Base-by-base conservation (phyloP, 2,113 vertebrate species). In the Corythaixoides concolor region DNA sequence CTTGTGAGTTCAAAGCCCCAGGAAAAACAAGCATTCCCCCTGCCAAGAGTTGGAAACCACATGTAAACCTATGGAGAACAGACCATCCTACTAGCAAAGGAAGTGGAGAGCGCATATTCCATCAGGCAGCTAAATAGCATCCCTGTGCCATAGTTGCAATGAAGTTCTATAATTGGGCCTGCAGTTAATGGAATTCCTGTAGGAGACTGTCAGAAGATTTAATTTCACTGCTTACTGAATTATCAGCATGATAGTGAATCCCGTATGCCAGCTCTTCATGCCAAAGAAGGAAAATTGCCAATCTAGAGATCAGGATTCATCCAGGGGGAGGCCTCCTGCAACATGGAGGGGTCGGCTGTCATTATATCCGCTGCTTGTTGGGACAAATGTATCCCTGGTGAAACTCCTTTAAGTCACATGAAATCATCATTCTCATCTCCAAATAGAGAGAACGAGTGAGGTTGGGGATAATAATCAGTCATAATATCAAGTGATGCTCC, bases 151-250 rank as follows among this genome's bases (percentile, higher is more conserved):
- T n/a, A 79, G 62, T 12, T 90, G 80, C 73, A 93, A 75, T 95
- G 58, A 92, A 90, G 72, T 88, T 93, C 75, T 76, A 10, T 91
- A 95, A 91, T 67, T 19, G 9, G 74, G 35, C 79, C 64, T 81
- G 60, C 56, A 43, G 80, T 68, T 88, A 95, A 90, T 90, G 63
- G 90, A 91, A 95, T 94, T 96, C 90, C 90, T 92, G 53, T 69
- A 94, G 91, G 58, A 97, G 32, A 67, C 68, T 67, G 78, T 76
- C 86, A 92, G 76, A 95, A 92, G 68, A 94, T 88, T 97, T 96
- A 91, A 97, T 97, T 96, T 89, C 3, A 1, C n/a, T 96, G 64
- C 89, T 96, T 97, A 91, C 90, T 79, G 90, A 92, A 88, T 95
- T 92, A 92, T 74, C 92, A 96, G 76, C 19, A 7, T 3, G 18